Evolutionary conservation across 2,888 invertebrate genomes (phyloP), one percentile per base, ranked within the genome.

Genomic region (Nomada goodeniana): DNA sequence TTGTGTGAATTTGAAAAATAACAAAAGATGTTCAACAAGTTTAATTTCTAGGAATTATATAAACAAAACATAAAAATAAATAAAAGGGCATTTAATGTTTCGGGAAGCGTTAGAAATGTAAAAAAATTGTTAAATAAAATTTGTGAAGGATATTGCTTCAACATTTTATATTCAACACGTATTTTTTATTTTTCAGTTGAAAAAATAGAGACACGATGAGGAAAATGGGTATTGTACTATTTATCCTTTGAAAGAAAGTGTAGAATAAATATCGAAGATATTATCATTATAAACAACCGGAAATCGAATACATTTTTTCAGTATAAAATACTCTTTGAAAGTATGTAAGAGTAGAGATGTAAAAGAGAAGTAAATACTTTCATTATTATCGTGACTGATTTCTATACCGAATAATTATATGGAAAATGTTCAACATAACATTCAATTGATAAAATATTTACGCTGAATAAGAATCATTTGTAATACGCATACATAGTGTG

Each of bases 121-220:
- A 3, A 20, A 20, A 42, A 13, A 42, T 42, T 11, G 42, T 23
- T 52, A 70, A 71, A 60, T 50, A 44, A 77, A 55, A 77, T 15
- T 47, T n/a, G 20, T 60, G 61, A n/a, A 60, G 42, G 29, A 76
- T 60, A 76, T 76, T 60, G 29, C 53, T 65, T 65, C 53, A 77
- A 77, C 65, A 20, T 61, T 67, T 77, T 78, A 76, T 68, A 47
- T 65, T 78, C 78, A 77, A 78, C 67, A 76, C 61, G 77, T 77
- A 77, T 60, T 76, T 77, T 76, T 78, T 78, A 78, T 78, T 78
- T 67, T n/a, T 60, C 68, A 76, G 67, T 61, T 78, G 68, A 77
- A 77, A 69, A 79, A 79, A 77, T 77, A 79, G 63, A 69, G 68
- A 79, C 63, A 68, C 69, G 63, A 20, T 42, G 68, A 77, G 52